Evolutionary conservation across 2,113 vertebrate species (phyloP), one percentile per base, ranked within the genome.

Genomic region (Eulemur macaco): DNA sequence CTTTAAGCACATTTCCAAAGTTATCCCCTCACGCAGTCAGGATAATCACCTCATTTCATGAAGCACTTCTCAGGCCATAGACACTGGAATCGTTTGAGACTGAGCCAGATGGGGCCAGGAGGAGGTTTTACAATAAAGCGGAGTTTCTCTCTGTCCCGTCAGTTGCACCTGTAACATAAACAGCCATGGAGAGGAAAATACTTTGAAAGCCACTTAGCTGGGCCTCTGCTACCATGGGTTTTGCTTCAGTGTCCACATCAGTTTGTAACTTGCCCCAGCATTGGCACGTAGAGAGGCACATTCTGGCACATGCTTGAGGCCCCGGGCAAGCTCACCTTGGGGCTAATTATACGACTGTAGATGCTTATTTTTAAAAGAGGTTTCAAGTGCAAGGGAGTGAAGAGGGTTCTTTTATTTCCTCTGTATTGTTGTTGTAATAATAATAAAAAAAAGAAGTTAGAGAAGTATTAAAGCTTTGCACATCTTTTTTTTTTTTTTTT

Each of bases 381-480:
- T 97, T 98, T 98, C 96, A 98, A 98, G 81, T 83, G 64, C 80
- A 89, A 92, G 83, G 34, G 66, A 94, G 76, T 92, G 87, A 89
- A 95, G 66, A 96, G 80, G 58, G 42, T 83, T 96, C 80, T 96
- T 98, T 98, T 98, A 94, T 95, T 98, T 91, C 90, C 91, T 94
- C 92, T 76, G 81, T 83, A 87, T 95, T 95, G 80, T 95, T 95
- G 87, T 92, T 93, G 88, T 73, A 92, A 86, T 88, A 39, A 69
- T 52, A n/a, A 77, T 1, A 64, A 95, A 97, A 98, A 3, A 64
- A 95, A 98, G 97, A 98, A 97, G 96, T 97, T 97, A 98, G 97
- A 89, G 90, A 97, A 97, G 96, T 97, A 97, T 98, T 97, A 98
- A 98, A 98, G 97, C 96, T 95, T 95, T 37, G 27, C 97, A 96